These are phyloP conservation scores for Rhegmatorhina hoffmannsi DNA, from an alignment of 2,113 vertebrate genomes.

Conservation along the genomic window DNA sequence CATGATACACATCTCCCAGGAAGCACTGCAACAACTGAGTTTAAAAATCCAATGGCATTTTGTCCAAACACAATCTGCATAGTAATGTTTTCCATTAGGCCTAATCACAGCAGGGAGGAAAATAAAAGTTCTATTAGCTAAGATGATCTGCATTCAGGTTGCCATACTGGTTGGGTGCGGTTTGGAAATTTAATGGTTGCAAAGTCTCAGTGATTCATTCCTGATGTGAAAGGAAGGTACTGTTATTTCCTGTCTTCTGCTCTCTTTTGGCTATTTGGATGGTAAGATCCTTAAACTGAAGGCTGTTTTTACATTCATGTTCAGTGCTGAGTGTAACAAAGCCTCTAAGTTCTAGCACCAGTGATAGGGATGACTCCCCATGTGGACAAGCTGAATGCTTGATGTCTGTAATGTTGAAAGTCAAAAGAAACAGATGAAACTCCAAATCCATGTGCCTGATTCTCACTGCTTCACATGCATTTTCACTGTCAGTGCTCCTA, in stretches of 20 bases:
- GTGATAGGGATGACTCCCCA: fast-evolving
- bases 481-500: not conserved
- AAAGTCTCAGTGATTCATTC: not conserved
- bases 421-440: not conserved
- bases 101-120: not conserved
- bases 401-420: not conserved
- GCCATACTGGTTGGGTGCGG: not conserved
- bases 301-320: not conserved
- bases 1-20: not conserved
- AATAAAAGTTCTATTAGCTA: not conserved
- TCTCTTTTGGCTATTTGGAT: not conserved
- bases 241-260: not conserved
- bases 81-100: not conserved
- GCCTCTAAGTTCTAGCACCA: not conserved
- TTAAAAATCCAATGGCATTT: not conserved
- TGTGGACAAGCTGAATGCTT: not conserved
- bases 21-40: not conserved
- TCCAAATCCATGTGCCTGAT: not conserved
- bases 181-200: not conserved
- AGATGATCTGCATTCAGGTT: not conserved
- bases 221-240: not conserved
- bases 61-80: not conserved
- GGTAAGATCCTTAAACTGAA: not conserved
- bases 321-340: not conserved
- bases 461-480: not conserved